Percentiles rank a stretch among this genome's conserved stretches.
These are phyloP conservation scores for Tenthredo mesomela DNA, from an alignment of 2,888 invertebrate genomes.

Conservation along the genomic window DNA sequence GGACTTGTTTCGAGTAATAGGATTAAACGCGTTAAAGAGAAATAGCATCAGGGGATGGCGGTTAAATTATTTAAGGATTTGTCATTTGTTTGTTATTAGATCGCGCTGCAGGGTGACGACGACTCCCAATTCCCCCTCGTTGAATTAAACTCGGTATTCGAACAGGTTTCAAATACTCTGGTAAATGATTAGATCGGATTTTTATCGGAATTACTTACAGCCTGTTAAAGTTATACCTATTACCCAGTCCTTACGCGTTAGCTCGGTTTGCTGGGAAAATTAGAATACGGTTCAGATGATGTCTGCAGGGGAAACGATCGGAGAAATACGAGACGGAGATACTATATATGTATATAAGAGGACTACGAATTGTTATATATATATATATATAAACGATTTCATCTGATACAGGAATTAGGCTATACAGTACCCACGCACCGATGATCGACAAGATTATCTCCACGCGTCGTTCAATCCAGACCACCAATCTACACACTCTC, in stretches of 20 bases:
- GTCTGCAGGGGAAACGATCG: too few relatives aligned
- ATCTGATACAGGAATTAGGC: not conserved
- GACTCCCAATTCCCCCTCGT: not conserved
- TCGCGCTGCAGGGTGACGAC: not conserved
- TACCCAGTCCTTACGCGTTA: too few relatives aligned
- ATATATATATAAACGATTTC: not conserved
- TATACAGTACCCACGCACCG: not conserved
- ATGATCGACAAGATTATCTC: not conserved
- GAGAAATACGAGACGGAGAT: not conserved
- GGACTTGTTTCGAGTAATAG: slow-evolving; percentile 40
- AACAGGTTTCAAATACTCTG: slow-evolving; percentile 26
- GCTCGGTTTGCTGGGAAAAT: not conserved
- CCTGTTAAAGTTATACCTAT: not conserved
- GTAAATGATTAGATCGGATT: slow-evolving; percentile 30
- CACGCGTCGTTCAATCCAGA: not conserved
- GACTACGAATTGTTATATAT: not conserved
- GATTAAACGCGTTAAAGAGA: slow-evolving; percentile 39
- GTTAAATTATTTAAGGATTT: slow-evolving; percentile 39
- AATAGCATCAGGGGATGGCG: not conserved
- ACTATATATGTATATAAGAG: not conserved
- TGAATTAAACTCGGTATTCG: not conserved
- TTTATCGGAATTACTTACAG: slow-evolving; percentile 10
- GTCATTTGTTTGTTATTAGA: slow-evolving; percentile 24
- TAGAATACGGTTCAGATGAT: not conserved
- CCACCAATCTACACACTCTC: not conserved